Percentiles rank a stretch among this genome's conserved stretches.
phyloP scores from a whole-genome alignment of 2,888 invertebrate genomes.

The Eupithecia insigniata region DNA sequence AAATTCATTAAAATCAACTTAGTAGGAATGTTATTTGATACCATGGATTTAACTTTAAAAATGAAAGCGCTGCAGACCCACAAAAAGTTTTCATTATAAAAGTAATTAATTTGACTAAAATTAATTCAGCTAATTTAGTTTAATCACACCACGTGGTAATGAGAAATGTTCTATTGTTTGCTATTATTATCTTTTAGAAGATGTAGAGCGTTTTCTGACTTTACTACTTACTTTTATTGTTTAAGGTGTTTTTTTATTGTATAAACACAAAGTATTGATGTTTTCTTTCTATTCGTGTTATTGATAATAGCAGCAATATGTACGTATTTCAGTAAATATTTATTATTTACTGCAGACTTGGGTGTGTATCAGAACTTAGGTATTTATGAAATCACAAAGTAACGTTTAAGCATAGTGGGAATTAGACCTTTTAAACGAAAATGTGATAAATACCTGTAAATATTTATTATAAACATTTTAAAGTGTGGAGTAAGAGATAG shows the following conservation, averaged over 20 bases:
- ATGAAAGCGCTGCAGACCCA: not conserved
- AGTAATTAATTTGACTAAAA: conserved; percentile 14
- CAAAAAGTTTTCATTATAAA: conserved; percentile 5
- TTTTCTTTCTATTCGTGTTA: not conserved
- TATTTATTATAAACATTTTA: no score
- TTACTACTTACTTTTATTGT: conserved; percentile 51
- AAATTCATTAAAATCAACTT: not conserved
- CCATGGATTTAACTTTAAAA: not conserved
- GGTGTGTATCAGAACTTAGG: not conserved
- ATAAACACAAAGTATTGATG: not conserved
- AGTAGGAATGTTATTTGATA: not conserved
- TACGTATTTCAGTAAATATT: not conserved
- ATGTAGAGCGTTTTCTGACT: conserved; percentile 54
- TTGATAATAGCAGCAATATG: not conserved
- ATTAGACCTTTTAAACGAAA: not conserved
- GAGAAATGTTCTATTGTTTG: conserved; percentile 53
- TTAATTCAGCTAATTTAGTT: conserved; percentile 14
- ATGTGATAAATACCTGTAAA: no score
- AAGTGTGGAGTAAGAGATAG: no score
- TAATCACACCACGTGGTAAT: conserved; percentile 41
- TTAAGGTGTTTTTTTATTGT: no score
- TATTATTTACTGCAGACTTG: not conserved
- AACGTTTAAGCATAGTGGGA: not conserved
- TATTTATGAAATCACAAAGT: no score
- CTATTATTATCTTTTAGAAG: conserved; percentile 57